Conservation (phyloP, 1,140 invertebrate genomes). For the Zaprionus inermis region DNA sequence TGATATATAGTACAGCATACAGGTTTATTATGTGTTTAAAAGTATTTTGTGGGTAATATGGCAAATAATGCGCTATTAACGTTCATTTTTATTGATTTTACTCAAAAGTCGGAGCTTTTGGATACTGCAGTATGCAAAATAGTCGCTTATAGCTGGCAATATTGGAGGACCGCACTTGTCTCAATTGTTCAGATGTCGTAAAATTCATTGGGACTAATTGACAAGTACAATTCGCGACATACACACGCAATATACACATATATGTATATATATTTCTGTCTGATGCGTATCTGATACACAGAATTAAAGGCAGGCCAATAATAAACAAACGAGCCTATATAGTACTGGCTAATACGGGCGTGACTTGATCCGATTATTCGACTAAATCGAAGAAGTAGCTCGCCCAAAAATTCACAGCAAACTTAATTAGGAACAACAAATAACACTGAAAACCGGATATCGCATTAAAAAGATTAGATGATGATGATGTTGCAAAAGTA, state of each 20-base stretch:
- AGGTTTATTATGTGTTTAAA: conserved; percentile 3
- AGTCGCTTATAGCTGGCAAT: background rate
- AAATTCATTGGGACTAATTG: conserved; percentile 77
- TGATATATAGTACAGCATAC: background rate
- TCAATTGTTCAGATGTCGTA: conserved; percentile 51
- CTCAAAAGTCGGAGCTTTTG: conserved; percentile 11
- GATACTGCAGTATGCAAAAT: conserved; percentile 40
- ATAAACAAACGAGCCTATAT: background rate
- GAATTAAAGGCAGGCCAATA: conserved; percentile 27
- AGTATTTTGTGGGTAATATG: background rate
- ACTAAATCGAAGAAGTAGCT: conserved; percentile 24
- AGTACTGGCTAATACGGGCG: conserved; percentile 20
- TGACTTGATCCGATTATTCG: conserved; percentile 8
- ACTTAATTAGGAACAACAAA: conserved; percentile 13
- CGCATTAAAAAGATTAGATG: background rate
- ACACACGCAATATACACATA: conserved; percentile 15
- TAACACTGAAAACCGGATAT: conserved; percentile 32
- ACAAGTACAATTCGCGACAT: conserved; percentile 54
- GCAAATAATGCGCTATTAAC: conserved; percentile 6
- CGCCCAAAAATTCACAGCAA: background rate
- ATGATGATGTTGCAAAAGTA: conserved; percentile 46
- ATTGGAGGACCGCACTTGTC: conserved; percentile 34
- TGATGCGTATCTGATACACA: conserved; percentile 8
- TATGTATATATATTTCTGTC: conserved; percentile 5
- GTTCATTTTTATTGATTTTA: conserved; percentile 6